Conservation (phyloP, 2,888 invertebrate species). For the Molorchus minor region DNA sequence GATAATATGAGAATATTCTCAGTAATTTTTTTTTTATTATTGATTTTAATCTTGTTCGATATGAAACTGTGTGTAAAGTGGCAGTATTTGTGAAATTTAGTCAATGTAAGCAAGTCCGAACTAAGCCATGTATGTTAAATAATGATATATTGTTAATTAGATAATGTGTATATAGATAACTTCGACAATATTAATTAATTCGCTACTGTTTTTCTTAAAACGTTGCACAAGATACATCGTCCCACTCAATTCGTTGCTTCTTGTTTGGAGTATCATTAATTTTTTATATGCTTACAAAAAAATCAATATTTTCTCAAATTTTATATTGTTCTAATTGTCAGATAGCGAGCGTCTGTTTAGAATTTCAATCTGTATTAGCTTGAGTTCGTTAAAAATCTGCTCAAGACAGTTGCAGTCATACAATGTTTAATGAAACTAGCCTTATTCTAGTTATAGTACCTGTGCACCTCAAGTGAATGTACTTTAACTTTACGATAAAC, state of each 20-base stretch:
- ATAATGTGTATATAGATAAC: conserved; percentile 42
- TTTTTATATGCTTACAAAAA: conserved; percentile 30
- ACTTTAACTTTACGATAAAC: conserved; percentile 42
- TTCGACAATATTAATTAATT: conserved; percentile 45
- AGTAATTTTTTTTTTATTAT: conserved; percentile 19
- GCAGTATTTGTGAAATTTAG: conserved; percentile 50
- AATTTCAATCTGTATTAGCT: conserved; percentile 31
- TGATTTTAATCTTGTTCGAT: conserved; percentile 17
- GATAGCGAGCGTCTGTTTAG: conserved; percentile 15
- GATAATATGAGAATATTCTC: conserved; percentile 15
- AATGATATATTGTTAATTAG: conserved; percentile 35
- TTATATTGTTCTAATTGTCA: conserved; percentile 28
- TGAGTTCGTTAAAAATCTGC: conserved; percentile 34
- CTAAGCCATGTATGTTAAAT: conserved; percentile 43
- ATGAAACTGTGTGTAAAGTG: conserved; percentile 29
- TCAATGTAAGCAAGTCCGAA: conserved; percentile 45
- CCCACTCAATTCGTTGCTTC: conserved; percentile 28
- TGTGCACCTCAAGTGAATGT: conserved; percentile 48
- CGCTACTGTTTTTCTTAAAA: conserved; percentile 29
- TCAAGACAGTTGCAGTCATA: conserved; percentile 42
- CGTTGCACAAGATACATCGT: conserved; percentile 38
- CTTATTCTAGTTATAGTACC: conserved; percentile 46
- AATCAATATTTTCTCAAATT: conserved; percentile 22
- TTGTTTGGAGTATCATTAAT: conserved; percentile 23
- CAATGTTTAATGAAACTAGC: conserved; percentile 39